phyloP scores from a whole-genome alignment of 2,113 vertebrate genomes.

The Larimichthys crocea region DNA sequence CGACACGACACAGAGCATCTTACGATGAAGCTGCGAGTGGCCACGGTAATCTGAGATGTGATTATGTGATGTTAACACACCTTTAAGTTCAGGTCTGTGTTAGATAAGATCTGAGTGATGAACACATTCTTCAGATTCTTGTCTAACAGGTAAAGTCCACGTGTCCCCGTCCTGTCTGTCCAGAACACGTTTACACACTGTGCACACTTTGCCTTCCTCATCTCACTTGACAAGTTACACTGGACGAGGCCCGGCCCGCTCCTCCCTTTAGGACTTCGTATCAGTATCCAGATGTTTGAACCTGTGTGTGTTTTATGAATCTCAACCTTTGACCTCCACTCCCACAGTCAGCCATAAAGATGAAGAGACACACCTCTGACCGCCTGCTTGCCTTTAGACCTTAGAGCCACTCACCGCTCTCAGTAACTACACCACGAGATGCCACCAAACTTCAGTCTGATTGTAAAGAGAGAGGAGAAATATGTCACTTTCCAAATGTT shows the following conservation, averaged over 20 bases:
- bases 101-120: not conserved
- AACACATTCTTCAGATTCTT: conserved; percentile 30
- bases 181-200: conserved; percentile 16
- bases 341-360: not conserved
- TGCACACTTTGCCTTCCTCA: conserved; percentile 28
- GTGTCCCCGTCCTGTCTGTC: not conserved
- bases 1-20: not conserved
- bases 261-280: too few species aligned
- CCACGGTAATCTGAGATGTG: not conserved
- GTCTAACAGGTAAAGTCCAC: not conserved
- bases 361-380: not conserved
- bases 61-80: not conserved
- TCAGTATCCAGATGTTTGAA: not conserved
- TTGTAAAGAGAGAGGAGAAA: too few species aligned
- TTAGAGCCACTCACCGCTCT: too few species aligned
- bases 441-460: too few species aligned
- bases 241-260: not conserved
- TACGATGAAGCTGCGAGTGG: not conserved
- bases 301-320: not conserved
- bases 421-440: too few species aligned
- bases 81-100: not conserved
- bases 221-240: conserved; percentile 7
- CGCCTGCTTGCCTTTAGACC: not conserved
- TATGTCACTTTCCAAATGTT: too few species aligned
- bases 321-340: not conserved